A percentile compares a stretch with the other conserved stretches of the same genome.
Conservation (phyloP, 2,888 invertebrate species). For the Beris chalybata region DNA sequence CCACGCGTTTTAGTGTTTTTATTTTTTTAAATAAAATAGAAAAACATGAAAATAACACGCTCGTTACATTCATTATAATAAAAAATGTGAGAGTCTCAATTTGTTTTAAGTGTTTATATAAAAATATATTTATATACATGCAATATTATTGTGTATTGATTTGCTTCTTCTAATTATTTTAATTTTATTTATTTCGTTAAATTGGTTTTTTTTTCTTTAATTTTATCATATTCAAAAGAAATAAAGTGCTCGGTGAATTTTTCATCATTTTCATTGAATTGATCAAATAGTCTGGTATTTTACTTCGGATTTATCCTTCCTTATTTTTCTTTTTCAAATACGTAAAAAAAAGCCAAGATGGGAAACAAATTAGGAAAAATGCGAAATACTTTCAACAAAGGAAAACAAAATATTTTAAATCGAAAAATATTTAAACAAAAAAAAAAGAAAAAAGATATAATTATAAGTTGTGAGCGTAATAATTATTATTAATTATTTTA, state of each 20-base stretch:
- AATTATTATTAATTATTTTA: constrained; percentile 17
- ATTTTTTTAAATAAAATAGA: background rate
- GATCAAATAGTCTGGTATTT: no score
- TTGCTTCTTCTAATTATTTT: background rate
- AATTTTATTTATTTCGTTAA: background rate
- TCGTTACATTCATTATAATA: no score
- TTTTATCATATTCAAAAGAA: no score
- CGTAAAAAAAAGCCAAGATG: no score
- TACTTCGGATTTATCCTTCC: no score
- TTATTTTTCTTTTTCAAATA: no score
- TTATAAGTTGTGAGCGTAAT: constrained; percentile 22
- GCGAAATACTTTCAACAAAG: no score
- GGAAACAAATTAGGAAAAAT: no score
- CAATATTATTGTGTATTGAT: background rate
- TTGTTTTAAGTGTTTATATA: constrained; percentile 1
- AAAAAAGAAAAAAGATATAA: background rate
- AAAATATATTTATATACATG: constrained; percentile 7
- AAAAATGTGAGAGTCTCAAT: background rate
- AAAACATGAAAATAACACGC: background rate
- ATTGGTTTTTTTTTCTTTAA: background rate
- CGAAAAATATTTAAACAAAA: constrained; percentile 8
- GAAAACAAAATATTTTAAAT: no score
- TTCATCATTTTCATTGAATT: no score
- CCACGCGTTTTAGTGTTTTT: no score
- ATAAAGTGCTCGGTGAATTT: no score